Base-by-base conservation (phyloP, 2,113 vertebrate species). In the Struthidea cinerea region DNA sequence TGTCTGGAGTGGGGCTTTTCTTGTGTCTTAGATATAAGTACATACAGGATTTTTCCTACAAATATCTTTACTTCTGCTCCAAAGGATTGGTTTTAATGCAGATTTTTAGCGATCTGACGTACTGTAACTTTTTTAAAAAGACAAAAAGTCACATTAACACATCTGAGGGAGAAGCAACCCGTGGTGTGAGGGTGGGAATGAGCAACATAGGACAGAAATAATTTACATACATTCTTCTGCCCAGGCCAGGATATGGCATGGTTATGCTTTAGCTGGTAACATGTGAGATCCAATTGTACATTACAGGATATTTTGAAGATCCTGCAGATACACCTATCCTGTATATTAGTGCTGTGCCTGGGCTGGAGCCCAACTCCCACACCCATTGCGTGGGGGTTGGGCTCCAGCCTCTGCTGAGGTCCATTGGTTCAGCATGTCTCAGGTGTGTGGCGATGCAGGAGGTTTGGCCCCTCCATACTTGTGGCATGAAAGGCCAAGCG, bases 401-500 rank as follows among this genome's bases (percentile, higher is more conserved):
- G 52, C 33, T 64, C 42, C 52, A 37, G 37, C 21, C 33, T 47
- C 39, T 8, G 11, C 46, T 27, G 24, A 22, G 33, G 32, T 37
- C 24, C 4, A 1, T 5, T 16, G 10, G 2, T n/a, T 59, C 37
- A 18, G 15, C 1, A 0, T 12, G 19, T 21, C 37, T 47, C 27
- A 11, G 7, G 64, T 1, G 8, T 10, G 11, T 20, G 32, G 11
- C 0, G 0, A 1, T 16, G 21, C 3, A 1, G 30, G 7, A 76
- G 35, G 7, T 67, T 63, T 85, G 50, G 21, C 39, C 13, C 30
- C 64, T 11, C 32, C 4, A 0, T 11, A 20, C 0, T 0, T 2
- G 16, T 42, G 59, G 30, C 19, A 26, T 17, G 5, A 55, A 65
- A 61, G 27, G 22, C 5, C 53, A n/a, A 15, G 42, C 28, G 16